Evolutionary conservation across 2,113 vertebrate genomes (phyloP), one percentile per base, ranked within the genome.

Genomic region (Cyanoramphus novaezelandiae): DNA sequence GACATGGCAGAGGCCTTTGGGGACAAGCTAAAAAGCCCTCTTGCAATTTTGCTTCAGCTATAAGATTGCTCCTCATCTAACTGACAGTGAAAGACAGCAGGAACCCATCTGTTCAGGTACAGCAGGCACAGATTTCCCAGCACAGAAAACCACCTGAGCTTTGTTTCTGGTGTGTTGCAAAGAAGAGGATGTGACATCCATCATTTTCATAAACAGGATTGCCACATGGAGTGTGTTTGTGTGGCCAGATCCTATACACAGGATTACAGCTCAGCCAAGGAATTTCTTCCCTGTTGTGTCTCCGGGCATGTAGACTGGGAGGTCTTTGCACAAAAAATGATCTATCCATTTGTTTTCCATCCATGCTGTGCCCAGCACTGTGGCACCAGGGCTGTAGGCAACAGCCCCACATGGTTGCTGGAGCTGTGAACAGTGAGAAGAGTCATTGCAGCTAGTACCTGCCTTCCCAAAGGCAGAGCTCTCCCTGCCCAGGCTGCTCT

Each of bases 281-380:
- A 93, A 93, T 94, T 95, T 90, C 71, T 91, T 82, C 65, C 94
- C 88, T 82, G 89, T 86, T 91, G 77, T 93, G 92, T 89, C 91
- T 95, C 65, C 0, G 0, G 88, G 86, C 88, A 41, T 76, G 95
- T 91, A 86, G 72, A 71, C 83, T 93, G 94, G 95, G 88, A 97
- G 76, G 92, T 92, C 92, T 90, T 74, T 62, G 44, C 68, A 94
- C 86, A 69, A 90, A 88, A 86, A 87, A 93, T 17, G 49, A 86
- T 93, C 72, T 79, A 91, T 68, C 83, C 28, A 28, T 93, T 92
- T 96, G 86, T 95, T 95, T 95, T 88, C 82, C 46, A 60, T 78
- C 64, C 11, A 2, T 50, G 80, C 76, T 53, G 71, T 95, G 80
- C 59, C 83, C 86, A 86, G 69, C 60, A 33, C 69, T 82, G 91